These are phyloP conservation scores for Dicrostonyx torquatus DNA, from an alignment of 2,797 vertebrate species.

Conservation along the genomic window DNA sequence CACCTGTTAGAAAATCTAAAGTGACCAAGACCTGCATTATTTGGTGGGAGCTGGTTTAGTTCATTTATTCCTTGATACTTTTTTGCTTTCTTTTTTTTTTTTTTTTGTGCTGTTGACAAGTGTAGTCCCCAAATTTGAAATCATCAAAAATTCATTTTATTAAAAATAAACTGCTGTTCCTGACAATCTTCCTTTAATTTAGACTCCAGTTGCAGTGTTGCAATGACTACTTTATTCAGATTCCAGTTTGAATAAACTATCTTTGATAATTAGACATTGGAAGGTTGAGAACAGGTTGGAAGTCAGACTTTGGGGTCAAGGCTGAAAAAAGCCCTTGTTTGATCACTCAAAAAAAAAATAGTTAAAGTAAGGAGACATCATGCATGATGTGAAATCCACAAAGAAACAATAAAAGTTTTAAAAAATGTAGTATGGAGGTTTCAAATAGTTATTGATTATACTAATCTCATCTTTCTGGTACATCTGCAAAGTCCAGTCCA, in stretches of 20 bases:
- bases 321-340: not conserved
- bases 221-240: constrained; percentile 41
- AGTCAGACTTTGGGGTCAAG: not conserved
- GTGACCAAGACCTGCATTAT: not conserved
- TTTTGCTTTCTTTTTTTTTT: not conserved
- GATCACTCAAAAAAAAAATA: constrained; percentile 13
- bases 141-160: not conserved
- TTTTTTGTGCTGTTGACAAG: not conserved
- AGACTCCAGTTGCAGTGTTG: not conserved
- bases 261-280: constrained; percentile 18
- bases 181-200: constrained; percentile 43
- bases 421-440: not conserved
- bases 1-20: constrained; percentile 5
- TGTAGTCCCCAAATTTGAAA: constrained; percentile 26
- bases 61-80: not conserved
- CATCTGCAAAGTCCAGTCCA: constrained; percentile 5
- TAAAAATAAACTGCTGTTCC: not conserved
- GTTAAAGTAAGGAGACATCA: not conserved
- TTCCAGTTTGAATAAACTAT: constrained; percentile 22
- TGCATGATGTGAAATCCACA: not conserved
- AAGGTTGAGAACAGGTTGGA: not conserved
- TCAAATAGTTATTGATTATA: not conserved
- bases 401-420: not conserved
- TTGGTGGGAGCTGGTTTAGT: not conserved
- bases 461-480: constrained; percentile 8